Conservation (phyloP, 2,888 invertebrate species). For the Galeopsomyia nigrocyanea region DNA sequence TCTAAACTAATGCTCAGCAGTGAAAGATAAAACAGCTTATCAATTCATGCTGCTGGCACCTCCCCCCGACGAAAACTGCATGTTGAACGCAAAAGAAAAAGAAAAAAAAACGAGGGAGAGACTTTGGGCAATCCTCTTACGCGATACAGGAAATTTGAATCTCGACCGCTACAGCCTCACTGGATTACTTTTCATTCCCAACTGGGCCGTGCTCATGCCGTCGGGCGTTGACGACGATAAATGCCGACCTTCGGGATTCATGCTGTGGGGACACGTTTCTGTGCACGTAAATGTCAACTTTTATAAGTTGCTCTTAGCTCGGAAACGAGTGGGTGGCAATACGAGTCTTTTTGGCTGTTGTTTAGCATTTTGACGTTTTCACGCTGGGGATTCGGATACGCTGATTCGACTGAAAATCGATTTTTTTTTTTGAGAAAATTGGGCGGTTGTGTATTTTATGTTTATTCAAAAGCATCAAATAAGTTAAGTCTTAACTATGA, state of each 20-base stretch:
- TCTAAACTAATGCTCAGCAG: constrained; percentile 8
- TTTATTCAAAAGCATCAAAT: no score
- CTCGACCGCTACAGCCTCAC: background rate
- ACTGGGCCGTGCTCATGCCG: constrained; percentile 5
- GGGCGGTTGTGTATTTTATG: no score
- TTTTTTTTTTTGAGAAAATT: no score
- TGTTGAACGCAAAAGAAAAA: constrained; percentile 47
- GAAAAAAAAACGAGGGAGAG: constrained; percentile 45
- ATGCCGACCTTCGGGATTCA: constrained; percentile 28
- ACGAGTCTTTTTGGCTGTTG: no score
- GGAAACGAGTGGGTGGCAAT: no score
- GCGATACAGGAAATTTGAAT: constrained; percentile 28
- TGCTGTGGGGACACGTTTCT: background rate
- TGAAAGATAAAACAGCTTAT: constrained; percentile 28
- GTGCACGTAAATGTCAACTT: constrained; percentile 20
- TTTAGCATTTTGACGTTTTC: no score
- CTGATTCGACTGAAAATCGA: no score
- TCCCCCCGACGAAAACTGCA: constrained; percentile 11
- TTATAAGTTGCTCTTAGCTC: constrained; percentile 14
- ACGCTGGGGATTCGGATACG: no score
- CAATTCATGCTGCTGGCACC: constrained; percentile 10
- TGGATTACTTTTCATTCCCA: constrained; percentile 33
- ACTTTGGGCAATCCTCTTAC: constrained; percentile 46
- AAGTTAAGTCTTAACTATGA: no score
- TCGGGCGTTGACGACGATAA: constrained; percentile 16